These are phyloP conservation scores for Aquatica leii DNA, from an alignment of 2,888 invertebrate species.

Conservation along the genomic window DNA sequence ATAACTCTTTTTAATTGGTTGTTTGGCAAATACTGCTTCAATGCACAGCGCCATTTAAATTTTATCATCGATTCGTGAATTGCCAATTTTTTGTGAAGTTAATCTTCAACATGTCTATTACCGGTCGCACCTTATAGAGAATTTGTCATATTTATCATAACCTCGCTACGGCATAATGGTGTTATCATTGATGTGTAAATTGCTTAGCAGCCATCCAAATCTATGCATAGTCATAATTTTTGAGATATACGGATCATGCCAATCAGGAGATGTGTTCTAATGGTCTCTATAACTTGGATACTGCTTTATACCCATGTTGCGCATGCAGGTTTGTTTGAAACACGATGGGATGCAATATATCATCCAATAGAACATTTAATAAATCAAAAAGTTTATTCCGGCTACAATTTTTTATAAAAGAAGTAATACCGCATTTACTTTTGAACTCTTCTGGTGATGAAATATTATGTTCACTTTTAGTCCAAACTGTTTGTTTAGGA, in stretches of 20 bases:
- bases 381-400: neutral
- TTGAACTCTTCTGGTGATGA: neutral
- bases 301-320: too few species aligned
- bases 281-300: constrained; percentile 5
- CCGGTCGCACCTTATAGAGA: too few species aligned
- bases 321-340: constrained; percentile 17
- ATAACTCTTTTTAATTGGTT: neutral
- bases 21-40: neutral
- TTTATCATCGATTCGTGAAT: neutral
- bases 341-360: neutral
- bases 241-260: neutral
- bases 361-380: neutral
- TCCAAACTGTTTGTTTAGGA: neutral
- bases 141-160: too few species aligned
- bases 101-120: neutral
- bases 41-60: neutral
- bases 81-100: neutral
- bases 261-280: neutral
- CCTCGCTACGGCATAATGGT: too few species aligned
- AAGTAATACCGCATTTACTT: neutral
- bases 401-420: neutral
- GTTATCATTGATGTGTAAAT: neutral
- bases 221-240: neutral
- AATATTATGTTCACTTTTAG: neutral
- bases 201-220: neutral